Percentiles rank a stretch among this genome's conserved stretches.
Conservation (phyloP, 2,888 invertebrate genomes). For the Agrochola macilenta region DNA sequence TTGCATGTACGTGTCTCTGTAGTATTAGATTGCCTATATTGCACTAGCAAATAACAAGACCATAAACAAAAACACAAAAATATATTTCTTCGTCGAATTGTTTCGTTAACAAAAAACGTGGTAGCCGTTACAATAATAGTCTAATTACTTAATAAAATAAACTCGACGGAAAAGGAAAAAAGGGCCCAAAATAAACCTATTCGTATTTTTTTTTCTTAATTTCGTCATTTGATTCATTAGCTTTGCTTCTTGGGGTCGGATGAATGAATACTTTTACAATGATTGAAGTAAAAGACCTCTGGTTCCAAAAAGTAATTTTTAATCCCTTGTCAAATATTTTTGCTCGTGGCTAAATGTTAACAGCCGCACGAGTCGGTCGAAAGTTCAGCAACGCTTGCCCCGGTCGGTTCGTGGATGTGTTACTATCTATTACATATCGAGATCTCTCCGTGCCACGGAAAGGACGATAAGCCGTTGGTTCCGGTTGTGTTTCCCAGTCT, state of each 20-base stretch:
- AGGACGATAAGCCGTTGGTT: too few relatives aligned
- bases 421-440: too few relatives aligned
- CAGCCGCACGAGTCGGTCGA: too few relatives aligned
- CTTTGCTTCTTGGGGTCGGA: not conserved
- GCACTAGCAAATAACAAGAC: not conserved
- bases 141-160: conserved; percentile 30
- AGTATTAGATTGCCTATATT: too few relatives aligned
- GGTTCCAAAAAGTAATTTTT: too few relatives aligned
- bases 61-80: conserved; percentile 5
- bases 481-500: too few relatives aligned
- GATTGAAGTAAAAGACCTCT: not conserved
- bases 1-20: too few relatives aligned
- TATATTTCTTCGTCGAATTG: not conserved
- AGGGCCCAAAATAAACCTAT: conserved; percentile 22
- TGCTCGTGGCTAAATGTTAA: too few relatives aligned
- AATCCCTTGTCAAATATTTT: too few relatives aligned
- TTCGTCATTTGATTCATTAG: conserved; percentile 31
- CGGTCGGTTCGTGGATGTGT: too few relatives aligned
- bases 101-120: not conserved
- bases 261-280: conserved; percentile 6
- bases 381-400: too few relatives aligned
- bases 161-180: not conserved
- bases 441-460: too few relatives aligned
- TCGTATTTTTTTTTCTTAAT: conserved; percentile 24
- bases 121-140: conserved; percentile 6